Percentiles rank a stretch among this genome's conserved stretches.
Conservation (phyloP, 1,140 invertebrate genomes). For the Trichonephila inaurata region DNA sequence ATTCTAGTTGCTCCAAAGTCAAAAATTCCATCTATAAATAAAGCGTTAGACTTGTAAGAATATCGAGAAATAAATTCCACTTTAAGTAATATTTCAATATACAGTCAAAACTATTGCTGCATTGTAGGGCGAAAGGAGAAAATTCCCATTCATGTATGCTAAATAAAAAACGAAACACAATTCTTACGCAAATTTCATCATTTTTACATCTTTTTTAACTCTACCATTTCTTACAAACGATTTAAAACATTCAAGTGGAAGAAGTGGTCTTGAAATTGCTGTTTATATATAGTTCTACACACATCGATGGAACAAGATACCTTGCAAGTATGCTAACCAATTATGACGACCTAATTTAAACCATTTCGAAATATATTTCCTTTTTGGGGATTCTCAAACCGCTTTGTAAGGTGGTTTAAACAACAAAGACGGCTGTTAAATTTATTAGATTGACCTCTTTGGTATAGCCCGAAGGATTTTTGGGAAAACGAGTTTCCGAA, state of each 20-base stretch:
- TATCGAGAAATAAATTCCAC: no score
- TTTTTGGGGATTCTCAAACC: constrained; percentile 16
- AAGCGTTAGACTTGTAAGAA: no score
- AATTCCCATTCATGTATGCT: no score
- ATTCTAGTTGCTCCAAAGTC: no score
- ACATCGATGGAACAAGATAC: constrained; percentile 8
- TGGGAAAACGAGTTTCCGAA: constrained; percentile 33
- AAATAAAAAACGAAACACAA: not conserved
- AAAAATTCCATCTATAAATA: no score
- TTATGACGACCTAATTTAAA: constrained; percentile 55
- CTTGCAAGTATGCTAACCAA: constrained; percentile 34
- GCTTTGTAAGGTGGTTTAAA: constrained; percentile 25
- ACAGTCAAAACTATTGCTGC: no score
- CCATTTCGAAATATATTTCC: constrained; percentile 44
- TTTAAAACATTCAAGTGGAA: not conserved
- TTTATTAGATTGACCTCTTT: constrained; percentile 47
- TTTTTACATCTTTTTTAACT: not conserved
- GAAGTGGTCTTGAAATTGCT: constrained; percentile 14
- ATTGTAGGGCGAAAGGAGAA: no score
- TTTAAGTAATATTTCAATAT: no score
- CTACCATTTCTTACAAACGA: not conserved
- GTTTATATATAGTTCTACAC: constrained; percentile 23
- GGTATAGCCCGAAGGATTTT: constrained; percentile 34
- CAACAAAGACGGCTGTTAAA: not conserved
- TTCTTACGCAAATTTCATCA: not conserved